Base-by-base conservation (phyloP, 2,888 invertebrate genomes). In the Lacanobia wlatinum region DNA sequence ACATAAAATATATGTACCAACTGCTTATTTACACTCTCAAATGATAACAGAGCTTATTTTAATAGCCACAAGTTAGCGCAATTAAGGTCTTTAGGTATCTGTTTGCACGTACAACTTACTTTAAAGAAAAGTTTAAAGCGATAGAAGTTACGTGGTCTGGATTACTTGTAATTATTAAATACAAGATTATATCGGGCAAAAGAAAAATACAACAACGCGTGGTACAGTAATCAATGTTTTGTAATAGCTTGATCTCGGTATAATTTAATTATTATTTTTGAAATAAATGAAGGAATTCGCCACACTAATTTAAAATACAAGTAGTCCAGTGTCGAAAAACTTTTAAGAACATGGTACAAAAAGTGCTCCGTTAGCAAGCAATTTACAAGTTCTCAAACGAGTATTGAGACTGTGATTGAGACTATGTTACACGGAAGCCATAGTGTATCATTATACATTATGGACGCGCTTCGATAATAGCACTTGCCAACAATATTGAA, bases 341-440 rank as follows among this genome's bases (percentile, higher is more conserved):
- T n/a, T n/a, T n/a, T n/a, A n/a, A n/a, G n/a, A n/a, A 78, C 73
- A 21, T 53, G 59, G 9, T 62, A 82, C 70, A 84, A 88, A 87
- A 88, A 88, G 84, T 76, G 82, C 80, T 85, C 91, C 90, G 92
- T 92, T 92, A 90, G 76, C 73, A 46, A 81, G 84, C 78, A 87
- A 90, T 88, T 90, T 86, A 88, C 85, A 86, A 82, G 83, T 85
- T 79, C 72, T 75, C 70, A 80, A 84, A 81, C 80, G 73, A 84
- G 85, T 86, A 84, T 83, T 85, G 70, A 84, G 70, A 80, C 73
- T 34, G 34, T 34, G 34, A 34, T 34, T 34, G 70, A 84, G 70
- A 80, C 73, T 76, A 81, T 84, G 70, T 72, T 83, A 89, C 84
- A 88, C 89, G 90, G 90, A 92, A 91, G 88, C 81, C 59, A 58